Conservation (phyloP, 92 coral and sea anemone species). For the Phenganax marumi region DNA sequence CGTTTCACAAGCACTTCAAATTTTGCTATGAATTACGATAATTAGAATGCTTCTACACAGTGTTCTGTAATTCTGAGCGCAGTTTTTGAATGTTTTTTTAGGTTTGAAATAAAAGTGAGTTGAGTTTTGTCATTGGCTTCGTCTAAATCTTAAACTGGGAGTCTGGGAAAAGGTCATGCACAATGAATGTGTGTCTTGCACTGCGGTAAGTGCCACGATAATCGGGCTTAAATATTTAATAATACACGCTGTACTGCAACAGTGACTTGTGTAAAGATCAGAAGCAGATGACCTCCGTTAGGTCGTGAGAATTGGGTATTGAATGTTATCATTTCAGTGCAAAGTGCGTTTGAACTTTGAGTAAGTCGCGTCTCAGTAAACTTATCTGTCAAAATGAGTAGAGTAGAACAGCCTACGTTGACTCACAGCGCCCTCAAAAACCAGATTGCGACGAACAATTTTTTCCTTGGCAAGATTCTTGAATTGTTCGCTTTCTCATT, state of each 20-base stretch:
- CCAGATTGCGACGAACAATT: no score
- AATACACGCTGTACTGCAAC: background rate
- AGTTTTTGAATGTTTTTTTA: no score
- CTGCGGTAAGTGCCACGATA: background rate
- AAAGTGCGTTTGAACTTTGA: background rate
- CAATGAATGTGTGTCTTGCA: background rate
- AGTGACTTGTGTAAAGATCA: background rate
- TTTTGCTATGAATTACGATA: no score
- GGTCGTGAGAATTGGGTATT: slow-evolving; percentile 23
- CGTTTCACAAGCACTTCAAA: no score
- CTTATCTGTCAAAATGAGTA: background rate
- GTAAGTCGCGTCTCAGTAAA: background rate
- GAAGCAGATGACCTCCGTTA: background rate
- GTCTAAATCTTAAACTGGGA: background rate
- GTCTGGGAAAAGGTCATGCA: background rate
- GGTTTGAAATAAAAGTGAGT: no score
- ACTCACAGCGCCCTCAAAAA: no score
- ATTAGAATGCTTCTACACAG: no score
- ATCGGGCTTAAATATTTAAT: slow-evolving; percentile 11
- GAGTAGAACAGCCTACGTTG: background rate
- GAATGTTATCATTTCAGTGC: background rate
- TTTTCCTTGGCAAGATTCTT: no score
- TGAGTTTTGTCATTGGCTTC: no score
- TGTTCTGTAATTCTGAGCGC: no score
- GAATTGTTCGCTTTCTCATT: no score